Evolutionary conservation across 53 echinoderm and acorn worm species (phyloP).

Genomic region (Stichopus horrens): DNA sequence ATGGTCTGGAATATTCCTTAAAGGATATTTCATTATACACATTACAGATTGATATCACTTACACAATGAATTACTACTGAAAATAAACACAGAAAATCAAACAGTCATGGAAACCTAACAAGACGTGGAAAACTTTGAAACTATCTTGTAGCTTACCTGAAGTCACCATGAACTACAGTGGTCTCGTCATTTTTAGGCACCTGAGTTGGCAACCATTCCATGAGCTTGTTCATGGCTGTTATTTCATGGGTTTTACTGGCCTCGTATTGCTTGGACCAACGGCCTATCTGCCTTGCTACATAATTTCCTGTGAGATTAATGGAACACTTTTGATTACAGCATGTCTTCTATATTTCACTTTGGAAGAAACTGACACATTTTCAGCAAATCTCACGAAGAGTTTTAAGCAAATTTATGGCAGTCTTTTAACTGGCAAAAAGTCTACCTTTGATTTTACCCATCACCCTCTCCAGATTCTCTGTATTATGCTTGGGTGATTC

Average conservation of each 20-base stretch:
- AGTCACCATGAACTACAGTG: constrained; percentile 95
- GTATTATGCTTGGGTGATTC: not conserved
- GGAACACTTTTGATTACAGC: not conserved
- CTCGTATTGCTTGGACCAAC: constrained; percentile 94
- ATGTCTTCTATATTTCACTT: not conserved
- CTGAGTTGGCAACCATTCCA: constrained; percentile 91
- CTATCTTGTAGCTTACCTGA: constrained; percentile 60
- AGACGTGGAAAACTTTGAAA: too few species aligned
- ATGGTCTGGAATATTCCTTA: too few species aligned
- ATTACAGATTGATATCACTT: too few species aligned
- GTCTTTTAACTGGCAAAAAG: not conserved
- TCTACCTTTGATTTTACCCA: not conserved
- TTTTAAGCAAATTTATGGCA: too few species aligned
- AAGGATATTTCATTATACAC: too few species aligned
- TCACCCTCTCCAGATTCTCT: not conserved
- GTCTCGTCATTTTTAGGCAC: constrained; percentile 73
- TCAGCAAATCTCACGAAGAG: too few species aligned
- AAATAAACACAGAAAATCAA: too few species aligned
- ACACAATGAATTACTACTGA: too few species aligned
- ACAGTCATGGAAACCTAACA: too few species aligned
- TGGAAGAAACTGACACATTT: too few species aligned
- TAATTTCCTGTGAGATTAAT: constrained; percentile 70
- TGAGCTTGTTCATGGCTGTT: constrained; percentile 77
- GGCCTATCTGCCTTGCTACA: constrained; percentile 76
- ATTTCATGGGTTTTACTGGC: constrained; percentile 92